phyloP scores from a whole-genome alignment of 2,113 vertebrate species.

The Spea multiplicata region DNA sequence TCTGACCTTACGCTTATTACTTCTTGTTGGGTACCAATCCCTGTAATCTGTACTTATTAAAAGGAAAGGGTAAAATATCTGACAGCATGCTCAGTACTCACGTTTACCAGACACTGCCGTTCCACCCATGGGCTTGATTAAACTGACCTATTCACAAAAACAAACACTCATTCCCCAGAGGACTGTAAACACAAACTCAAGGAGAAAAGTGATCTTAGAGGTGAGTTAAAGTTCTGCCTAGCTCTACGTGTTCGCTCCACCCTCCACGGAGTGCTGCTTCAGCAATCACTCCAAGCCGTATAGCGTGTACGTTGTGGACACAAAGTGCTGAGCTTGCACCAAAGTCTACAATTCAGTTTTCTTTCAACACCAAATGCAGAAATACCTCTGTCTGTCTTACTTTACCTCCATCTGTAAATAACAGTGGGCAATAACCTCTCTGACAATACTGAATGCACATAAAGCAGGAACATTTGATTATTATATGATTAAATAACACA shows the following conservation, averaged over 20 bases:
- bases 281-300: slow-evolving; percentile 9
- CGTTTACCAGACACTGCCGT: not conserved
- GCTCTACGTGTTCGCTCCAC: slow-evolving; percentile 11
- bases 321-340: not conserved
- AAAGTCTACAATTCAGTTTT: not conserved
- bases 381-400: not conserved
- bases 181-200: slow-evolving; percentile 24
- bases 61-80: not conserved
- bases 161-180: not conserved
- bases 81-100: not conserved
- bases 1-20: too few species aligned
- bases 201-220: slow-evolving; percentile 24
- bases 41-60: not conserved
- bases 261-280: slow-evolving; percentile 24
- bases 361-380: not conserved
- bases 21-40: not conserved
- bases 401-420: not conserved
- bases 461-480: too few species aligned
- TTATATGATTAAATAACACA: too few species aligned
- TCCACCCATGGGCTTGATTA: slow-evolving; percentile 2
- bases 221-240: slow-evolving; percentile 22
- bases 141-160: not conserved
- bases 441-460: too few species aligned
- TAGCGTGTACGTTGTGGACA: not conserved
- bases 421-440: too few species aligned